Evolutionary conservation across 1,140 invertebrate genomes (phyloP), one percentile per base, ranked within the genome.

Genomic region (Agraylea sexmaculata): DNA sequence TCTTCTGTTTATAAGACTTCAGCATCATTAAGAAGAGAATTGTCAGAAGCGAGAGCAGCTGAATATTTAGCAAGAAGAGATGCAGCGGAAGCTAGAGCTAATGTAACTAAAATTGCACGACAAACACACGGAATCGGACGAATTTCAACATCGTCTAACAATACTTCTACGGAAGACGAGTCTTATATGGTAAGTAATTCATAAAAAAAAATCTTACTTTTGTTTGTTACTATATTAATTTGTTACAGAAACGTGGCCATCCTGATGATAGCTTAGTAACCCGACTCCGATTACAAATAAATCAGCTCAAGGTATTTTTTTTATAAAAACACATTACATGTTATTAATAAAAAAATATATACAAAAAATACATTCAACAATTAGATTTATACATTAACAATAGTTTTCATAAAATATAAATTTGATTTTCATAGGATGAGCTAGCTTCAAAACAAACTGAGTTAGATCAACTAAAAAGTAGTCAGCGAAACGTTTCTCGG

Each of bases 281-380:
- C 8, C 53, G 51, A 41, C 46, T 65, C 33, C 59, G 53, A 42
- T 55, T 47, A 44, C 53, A 62, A 56, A 55, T 65, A 12, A 58
- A 56, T 37, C 54, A 51, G 47, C 50, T 64, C 35, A 60, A 59
- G 59, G 62, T 65, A 34, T 31, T 16, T 39, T 15, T 30, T 30
- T 15, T 29, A 5, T 10, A 10, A 12, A 11, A 37, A 13, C 8
- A 37, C 6, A n/a, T 4, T 21, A 5, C 23, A 37, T 3, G 11
- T 37, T 25, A 25, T 7, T 25, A 25, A 7, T 10, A 31, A 28
- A 13, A 16, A 12, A 21, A 28, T 38, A 3, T 28, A 38, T 6
- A 25, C 6, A 7, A 7, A 25, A 25, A 7, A 7, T 7, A n/a
- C 6, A 25, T 25, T 25, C 23, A 6, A 7, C 6, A 25, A 25